Conservation (phyloP, 2,888 invertebrate genomes). For the Argyresthia albistria region DNA sequence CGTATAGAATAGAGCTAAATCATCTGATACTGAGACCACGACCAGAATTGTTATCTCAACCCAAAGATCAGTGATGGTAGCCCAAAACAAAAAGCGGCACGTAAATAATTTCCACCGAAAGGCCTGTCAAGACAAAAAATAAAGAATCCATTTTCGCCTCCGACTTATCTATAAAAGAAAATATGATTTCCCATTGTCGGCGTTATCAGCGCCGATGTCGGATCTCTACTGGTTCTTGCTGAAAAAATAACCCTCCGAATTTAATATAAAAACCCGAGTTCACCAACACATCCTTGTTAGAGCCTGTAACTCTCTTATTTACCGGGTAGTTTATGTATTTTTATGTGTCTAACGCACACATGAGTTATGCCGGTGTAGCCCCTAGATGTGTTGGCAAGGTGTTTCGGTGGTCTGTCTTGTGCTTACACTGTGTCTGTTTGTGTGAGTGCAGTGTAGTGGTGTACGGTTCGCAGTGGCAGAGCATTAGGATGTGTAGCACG, state of each 20-base stretch:
- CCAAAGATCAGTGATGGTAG: not conserved
- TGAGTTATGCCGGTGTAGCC: constrained; percentile 12
- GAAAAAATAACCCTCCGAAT: constrained; percentile 52
- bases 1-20: no score
- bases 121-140: constrained; percentile 31
- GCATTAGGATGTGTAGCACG: constrained; percentile 67
- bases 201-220: constrained; percentile 30
- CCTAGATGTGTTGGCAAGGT: constrained; percentile 28
- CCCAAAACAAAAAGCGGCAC: constrained; percentile 17
- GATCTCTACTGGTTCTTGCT: constrained; percentile 25
- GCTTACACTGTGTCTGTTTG: constrained; percentile 17
- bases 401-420: constrained; percentile 24
- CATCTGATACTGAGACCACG: no score
- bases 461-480: constrained; percentile 37
- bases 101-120: constrained; percentile 33
- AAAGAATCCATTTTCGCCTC: constrained; percentile 34
- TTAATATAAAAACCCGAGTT: constrained; percentile 57
- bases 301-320: constrained; percentile 64
- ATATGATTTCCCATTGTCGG: constrained; percentile 51
- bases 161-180: constrained; percentile 30
- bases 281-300: constrained; percentile 45
- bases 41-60: not conserved
- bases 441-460: constrained; percentile 46
- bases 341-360: constrained; percentile 41
- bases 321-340: constrained; percentile 64